These are phyloP conservation scores for Ctenomys sociabilis DNA, from an alignment of 2,113 vertebrate species.

Conservation along the genomic window DNA sequence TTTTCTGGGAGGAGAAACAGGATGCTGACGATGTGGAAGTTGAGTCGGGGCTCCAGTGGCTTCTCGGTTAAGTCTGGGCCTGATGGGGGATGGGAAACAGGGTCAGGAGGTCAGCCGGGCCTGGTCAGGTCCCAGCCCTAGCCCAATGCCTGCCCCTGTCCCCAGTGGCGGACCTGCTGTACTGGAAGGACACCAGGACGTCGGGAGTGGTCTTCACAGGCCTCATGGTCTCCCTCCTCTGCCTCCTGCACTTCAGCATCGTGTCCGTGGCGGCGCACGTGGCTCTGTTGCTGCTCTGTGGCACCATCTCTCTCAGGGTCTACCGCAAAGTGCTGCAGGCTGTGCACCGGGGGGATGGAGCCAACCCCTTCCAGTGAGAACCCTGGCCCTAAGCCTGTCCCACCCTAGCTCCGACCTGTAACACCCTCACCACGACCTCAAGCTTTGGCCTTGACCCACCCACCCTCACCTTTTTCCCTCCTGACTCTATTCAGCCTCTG, in stretches of 20 bases:
- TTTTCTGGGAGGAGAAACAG: background rate
- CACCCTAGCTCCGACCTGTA: background rate
- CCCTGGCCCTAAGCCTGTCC: background rate
- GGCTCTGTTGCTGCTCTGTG: constrained; percentile 88
- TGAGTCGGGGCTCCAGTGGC: background rate
- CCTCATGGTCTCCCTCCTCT: constrained; percentile 90
- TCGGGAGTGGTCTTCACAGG: constrained; percentile 91
- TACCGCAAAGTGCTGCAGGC: constrained; percentile 88
- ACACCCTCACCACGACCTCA: background rate
- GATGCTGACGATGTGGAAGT: background rate
- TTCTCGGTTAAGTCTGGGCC: background rate
- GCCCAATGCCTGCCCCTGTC: background rate
- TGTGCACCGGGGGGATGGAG: constrained; percentile 87
- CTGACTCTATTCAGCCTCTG: background rate
- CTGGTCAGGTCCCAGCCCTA: background rate
- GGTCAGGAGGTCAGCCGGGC: background rate
- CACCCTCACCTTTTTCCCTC: background rate
- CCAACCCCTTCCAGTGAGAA: constrained; percentile 92
- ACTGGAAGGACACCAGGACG: constrained; percentile 91
- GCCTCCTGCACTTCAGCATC: constrained; percentile 93
- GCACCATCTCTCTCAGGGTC: constrained; percentile 92
- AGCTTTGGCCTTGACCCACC: background rate
- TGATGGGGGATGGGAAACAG: background rate
- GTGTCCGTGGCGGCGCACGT: constrained; percentile 90
- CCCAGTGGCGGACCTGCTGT: constrained; percentile 90